phyloP scores from a whole-genome alignment of 1,140 invertebrate species.

The Conopomorpha cramerella region DNA sequence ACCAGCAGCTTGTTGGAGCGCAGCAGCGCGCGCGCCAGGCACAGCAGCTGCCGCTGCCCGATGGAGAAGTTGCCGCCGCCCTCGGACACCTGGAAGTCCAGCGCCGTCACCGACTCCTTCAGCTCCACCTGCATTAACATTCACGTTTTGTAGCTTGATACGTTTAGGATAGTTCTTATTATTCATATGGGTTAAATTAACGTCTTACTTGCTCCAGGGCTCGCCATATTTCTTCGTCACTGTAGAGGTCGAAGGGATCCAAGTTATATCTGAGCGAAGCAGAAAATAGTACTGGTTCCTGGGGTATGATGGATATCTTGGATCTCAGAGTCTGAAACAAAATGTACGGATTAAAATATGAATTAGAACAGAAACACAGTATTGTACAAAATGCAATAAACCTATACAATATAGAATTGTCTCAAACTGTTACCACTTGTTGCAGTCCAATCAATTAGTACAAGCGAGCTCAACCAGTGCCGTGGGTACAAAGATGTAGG shows the following conservation, averaged over 20 bases:
- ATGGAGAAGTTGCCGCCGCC: constrained; percentile 75
- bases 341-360: too few relatives aligned
- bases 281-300: constrained; percentile 78
- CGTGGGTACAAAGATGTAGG: too few relatives aligned
- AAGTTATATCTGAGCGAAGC: constrained; percentile 77
- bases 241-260: constrained; percentile 74
- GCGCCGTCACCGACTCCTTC: constrained; percentile 62
- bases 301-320: constrained; percentile 81
- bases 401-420: too few relatives aligned
- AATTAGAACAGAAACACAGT: too few relatives aligned
- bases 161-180: not conserved
- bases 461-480: too few relatives aligned
- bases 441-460: too few relatives aligned
- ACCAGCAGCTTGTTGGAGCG: constrained; percentile 77
- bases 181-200: not conserved
- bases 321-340: constrained; percentile 62
- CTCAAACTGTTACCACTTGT: too few relatives aligned
- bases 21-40: constrained; percentile 76
- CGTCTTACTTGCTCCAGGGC: constrained; percentile 71
- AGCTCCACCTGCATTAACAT: constrained; percentile 67
- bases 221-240: constrained; percentile 79
- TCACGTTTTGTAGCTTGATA: not conserved
- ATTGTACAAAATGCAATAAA: too few relatives aligned
- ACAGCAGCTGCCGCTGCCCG: constrained; percentile 80
- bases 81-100: constrained; percentile 63